A percentile compares a stretch with the other conserved stretches of the same genome.
phyloP scores from a whole-genome alignment of 2,888 invertebrate species.

The Agrilus cyanescens region DNA sequence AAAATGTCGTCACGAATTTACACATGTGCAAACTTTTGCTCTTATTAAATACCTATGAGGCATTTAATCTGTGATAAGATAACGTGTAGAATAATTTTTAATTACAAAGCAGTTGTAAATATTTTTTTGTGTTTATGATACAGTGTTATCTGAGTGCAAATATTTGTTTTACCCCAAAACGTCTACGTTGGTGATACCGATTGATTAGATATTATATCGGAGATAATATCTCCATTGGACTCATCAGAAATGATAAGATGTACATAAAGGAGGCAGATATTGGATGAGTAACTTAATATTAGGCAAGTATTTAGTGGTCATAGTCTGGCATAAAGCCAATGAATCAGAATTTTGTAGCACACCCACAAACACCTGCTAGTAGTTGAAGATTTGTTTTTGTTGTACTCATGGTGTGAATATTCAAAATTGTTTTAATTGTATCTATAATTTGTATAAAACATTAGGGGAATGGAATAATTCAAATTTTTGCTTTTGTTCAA shows the following conservation, averaged over 20 bases:
- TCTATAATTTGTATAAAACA: too few species aligned
- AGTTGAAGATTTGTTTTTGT: too few species aligned
- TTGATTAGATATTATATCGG: constrained; percentile 4
- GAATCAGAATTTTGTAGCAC: constrained; percentile 23
- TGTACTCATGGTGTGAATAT: constrained; percentile 5
- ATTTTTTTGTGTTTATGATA: constrained; percentile 15
- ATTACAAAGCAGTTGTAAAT: constrained; percentile 20
- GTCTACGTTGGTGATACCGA: background rate
- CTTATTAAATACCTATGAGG: constrained; percentile 22
- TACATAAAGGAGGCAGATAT: constrained; percentile 24
- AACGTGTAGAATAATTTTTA: constrained; percentile 15
- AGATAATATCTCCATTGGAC: constrained; percentile 7
- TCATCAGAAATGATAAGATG: constrained; percentile 11
- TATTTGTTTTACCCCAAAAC: constrained; percentile 24
- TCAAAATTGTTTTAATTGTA: too few species aligned
- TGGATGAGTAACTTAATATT: constrained; percentile 28
- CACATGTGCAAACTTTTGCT: constrained; percentile 37
- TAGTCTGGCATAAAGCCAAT: constrained; percentile 29
- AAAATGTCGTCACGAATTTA: constrained; percentile 35
- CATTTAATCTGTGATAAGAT: constrained; percentile 22
- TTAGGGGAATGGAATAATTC: too few species aligned
- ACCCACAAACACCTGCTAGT: constrained; percentile 35
- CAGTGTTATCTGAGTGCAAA: constrained; percentile 7
- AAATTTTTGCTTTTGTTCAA: too few species aligned
- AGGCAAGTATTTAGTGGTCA: constrained; percentile 33